These are phyloP conservation scores for Eupleurogrammus muticus DNA, from an alignment of 2,797 vertebrate species.

Conservation along the genomic window DNA sequence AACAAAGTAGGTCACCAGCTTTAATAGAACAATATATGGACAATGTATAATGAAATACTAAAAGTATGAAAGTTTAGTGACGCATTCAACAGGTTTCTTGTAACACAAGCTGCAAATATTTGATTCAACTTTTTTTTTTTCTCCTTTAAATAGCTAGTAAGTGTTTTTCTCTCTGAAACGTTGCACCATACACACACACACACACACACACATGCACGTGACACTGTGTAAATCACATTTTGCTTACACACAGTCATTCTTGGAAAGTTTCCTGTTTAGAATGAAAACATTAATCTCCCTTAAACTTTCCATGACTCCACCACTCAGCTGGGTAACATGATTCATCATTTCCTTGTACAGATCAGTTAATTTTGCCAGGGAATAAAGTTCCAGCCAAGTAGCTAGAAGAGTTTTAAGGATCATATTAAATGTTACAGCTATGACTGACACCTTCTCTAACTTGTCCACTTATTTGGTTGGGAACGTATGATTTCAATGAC, in stretches of 20 bases:
- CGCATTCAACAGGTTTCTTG: neutral
- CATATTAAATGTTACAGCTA: slow-evolving; percentile 37
- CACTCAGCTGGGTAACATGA: neutral
- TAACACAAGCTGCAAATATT: neutral
- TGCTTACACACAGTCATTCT: neutral
- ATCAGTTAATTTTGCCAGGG: slow-evolving; percentile 11
- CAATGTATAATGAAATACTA: too few species aligned
- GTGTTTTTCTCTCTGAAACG: neutral
- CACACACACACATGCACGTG: too few species aligned
- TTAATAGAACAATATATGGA: too few species aligned
- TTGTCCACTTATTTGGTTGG: neutral
- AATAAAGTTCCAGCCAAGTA: slow-evolving; percentile 7
- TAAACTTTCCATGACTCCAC: slow-evolving; percentile 30
- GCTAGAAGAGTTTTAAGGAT: slow-evolving; percentile 21
- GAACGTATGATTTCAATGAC: neutral
- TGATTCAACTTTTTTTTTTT: neutral
- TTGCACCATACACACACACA: too few species aligned
- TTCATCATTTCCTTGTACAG: slow-evolving; percentile 47
- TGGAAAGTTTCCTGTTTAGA: slow-evolving; percentile 21
- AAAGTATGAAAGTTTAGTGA: too few species aligned
- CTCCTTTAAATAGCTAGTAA: neutral
- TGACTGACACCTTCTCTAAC: neutral
- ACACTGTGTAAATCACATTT: slow-evolving; percentile 3
- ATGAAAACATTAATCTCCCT: slow-evolving; percentile 13
- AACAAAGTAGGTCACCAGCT: too few species aligned